Percentiles rank a stretch among this genome's conserved stretches.
These are phyloP conservation scores for cat (Felis catus) DNA, from an alignment of 2,113 vertebrate genomes.

Conservation along the genomic window F.catus_Fca126_mat1.0 CM031414.1:126715501-126716000, in stretches of 20 bases:
- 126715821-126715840: too few species aligned
- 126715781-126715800: too few species aligned
- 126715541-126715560: background rate
- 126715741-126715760: too few species aligned
- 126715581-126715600: background rate
- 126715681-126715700: background rate
- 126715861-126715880: too few species aligned
- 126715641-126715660: background rate
- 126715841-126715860: too few species aligned
- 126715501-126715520: background rate
- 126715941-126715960: too few species aligned
- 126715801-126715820: too few species aligned
- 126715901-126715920: too few species aligned
- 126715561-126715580: background rate
- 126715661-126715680: background rate
- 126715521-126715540: background rate
- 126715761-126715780: too few species aligned
- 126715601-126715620: background rate
- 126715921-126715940: too few species aligned
- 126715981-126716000: background rate
- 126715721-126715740: too few species aligned
- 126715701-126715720: background rate
- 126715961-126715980: background rate
- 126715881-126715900: too few species aligned
- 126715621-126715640: background rate